Conservation (phyloP, 2,113 vertebrate species). For the Esox niger region DNA sequence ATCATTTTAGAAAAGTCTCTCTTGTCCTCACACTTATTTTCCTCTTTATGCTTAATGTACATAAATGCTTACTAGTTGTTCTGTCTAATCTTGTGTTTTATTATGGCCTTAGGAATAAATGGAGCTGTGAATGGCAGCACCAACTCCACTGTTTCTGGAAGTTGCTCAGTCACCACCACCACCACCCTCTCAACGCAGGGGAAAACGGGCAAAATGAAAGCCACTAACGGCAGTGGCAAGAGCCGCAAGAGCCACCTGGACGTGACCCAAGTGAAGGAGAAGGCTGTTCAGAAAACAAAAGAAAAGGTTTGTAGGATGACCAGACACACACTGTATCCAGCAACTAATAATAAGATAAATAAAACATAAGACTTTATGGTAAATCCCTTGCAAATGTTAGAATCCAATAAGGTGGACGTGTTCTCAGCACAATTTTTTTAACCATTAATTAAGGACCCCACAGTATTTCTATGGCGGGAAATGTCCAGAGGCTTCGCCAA, state of each 20-base stretch:
- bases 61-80: background rate
- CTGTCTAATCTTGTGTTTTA: conserved; percentile 16
- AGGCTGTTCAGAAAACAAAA: conserved; percentile 77
- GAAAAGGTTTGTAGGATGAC: conserved; percentile 76
- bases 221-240: conserved; percentile 62
- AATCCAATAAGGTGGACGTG: background rate
- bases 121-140: conserved; percentile 82
- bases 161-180: conserved; percentile 64
- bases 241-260: conserved; percentile 71
- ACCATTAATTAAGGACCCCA: no score
- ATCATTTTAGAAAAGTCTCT: conserved; percentile 4
- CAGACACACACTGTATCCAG: background rate
- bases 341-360: no score
- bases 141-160: conserved; percentile 66
- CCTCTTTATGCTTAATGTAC: conserved; percentile 14
- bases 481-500: no score
- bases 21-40: background rate
- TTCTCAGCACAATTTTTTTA: background rate
- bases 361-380: no score
- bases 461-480: no score
- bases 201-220: conserved; percentile 70
- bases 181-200: conserved; percentile 70
- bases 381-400: background rate
- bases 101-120: conserved; percentile 75
- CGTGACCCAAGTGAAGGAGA: conserved; percentile 68